Percentiles rank a stretch among this genome's conserved stretches.
phyloP scores from a whole-genome alignment of 2,888 invertebrate species.

The Diarsia brunnea region DNA sequence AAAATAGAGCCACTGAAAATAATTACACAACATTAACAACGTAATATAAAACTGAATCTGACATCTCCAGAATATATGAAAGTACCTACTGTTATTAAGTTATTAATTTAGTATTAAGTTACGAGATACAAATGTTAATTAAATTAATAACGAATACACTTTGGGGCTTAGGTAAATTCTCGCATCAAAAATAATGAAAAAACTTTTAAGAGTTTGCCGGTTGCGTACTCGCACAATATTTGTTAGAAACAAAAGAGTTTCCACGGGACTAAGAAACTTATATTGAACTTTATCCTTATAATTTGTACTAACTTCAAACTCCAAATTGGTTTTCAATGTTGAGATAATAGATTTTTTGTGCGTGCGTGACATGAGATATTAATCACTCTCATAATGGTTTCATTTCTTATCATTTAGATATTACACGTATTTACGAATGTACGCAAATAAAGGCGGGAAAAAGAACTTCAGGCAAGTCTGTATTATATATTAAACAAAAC shows the following conservation, averaged over 20 bases:
- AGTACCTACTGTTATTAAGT: background rate
- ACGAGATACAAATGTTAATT: background rate
- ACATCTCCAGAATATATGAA: conserved; percentile 4
- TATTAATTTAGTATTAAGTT: conserved; percentile 14
- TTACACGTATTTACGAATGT: background rate
- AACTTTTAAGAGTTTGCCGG: conserved; percentile 45
- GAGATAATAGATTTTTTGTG: conserved; percentile 10
- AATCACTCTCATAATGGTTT: background rate
- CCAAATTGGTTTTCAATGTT: conserved; percentile 46
- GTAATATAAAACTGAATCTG: background rate
- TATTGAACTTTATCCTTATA: conserved; percentile 48
- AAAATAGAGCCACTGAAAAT: background rate
- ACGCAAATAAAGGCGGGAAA: background rate
- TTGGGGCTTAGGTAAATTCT: conserved; percentile 46
- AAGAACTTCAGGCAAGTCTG: background rate
- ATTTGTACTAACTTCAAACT: conserved; percentile 23
- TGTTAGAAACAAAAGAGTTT: conserved; percentile 47
- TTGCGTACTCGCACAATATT: conserved; percentile 40
- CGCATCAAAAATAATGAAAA: conserved; percentile 58
- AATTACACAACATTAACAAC: background rate
- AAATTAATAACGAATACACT: conserved; percentile 24
- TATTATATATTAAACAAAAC: background rate
- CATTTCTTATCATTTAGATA: background rate
- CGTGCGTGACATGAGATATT: conserved; percentile 9
- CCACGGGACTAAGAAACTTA: conserved; percentile 30